Base-by-base conservation (phyloP, 2,113 vertebrate species). In the Oceanodroma tethys region DNA sequence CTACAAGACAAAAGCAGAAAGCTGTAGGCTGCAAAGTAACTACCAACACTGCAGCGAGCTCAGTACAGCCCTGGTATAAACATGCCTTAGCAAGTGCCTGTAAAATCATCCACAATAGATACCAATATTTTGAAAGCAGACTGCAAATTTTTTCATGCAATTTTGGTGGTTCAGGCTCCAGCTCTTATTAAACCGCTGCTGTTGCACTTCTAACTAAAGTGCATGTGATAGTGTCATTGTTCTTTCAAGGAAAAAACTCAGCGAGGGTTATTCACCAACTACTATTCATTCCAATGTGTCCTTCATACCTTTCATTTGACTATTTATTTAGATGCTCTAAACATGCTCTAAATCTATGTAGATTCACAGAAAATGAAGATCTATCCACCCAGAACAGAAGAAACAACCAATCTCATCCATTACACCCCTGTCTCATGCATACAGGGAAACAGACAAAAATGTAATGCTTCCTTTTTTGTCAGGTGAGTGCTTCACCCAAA, bases 91-190 rank as follows among this genome's bases (percentile, higher is more conserved):
- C 32, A 93, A 96, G 86, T 88, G 67, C 40, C 76, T 92, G 81
- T 96, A 98, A 97, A 97, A 97, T 98, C 95, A 98, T 50, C 73
- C 56, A 23, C 62, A 82, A 67, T 21, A 93, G 75, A 90, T 63
- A 97, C 59, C 83, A 96, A 74, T 53, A 95, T 97, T 97, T 96
- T 97, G 96, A 97, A 97, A 95, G 96, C 83, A 93, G 88, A 86
- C 48, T 48, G 85, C 47, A 95, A 95, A 52, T 76, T 85, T 42
- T 83, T 97, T 95, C 32, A 68, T 55, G 78, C 34, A 27, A 82
- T 94, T 97, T 80, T 98, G 65, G 92, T 96, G 86, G 92, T 91
- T 97, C 90, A 89, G 52, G 16, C 55, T 96, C 81, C 55, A 82
- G 40, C 82, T 97, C 79, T 97, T 76, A 59, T 34, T 81, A 73